Conservation (phyloP, 1,140 invertebrate genomes). For the Coenobita brevimanus region DNA sequence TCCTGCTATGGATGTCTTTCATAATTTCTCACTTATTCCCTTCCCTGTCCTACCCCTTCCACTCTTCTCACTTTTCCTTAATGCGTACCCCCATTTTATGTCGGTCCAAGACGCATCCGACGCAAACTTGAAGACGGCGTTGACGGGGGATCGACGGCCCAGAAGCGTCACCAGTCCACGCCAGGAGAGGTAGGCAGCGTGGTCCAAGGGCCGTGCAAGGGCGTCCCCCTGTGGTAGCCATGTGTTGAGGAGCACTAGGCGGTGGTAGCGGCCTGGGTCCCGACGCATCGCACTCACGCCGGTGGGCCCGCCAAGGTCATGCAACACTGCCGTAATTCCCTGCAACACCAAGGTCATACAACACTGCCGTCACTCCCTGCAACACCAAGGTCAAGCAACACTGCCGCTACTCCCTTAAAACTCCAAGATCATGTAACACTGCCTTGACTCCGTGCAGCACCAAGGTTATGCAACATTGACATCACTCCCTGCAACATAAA, state of each 20-base stretch:
- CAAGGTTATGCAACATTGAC: too few relatives aligned
- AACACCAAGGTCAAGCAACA: too few relatives aligned
- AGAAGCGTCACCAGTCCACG: not conserved
- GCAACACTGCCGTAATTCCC: slow-evolving; percentile 40
- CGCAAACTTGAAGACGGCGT: slow-evolving; percentile 21
- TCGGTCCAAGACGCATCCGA: slow-evolving; percentile 11
- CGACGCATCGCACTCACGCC: slow-evolving; percentile 44
- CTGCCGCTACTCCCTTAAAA: too few relatives aligned
- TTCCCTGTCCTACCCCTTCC: too few relatives aligned
- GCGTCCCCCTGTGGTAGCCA: slow-evolving; percentile 46
- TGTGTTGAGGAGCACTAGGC: slow-evolving; percentile 49
- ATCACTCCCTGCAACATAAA: too few relatives aligned
- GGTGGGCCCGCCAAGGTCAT: slow-evolving; percentile 50
- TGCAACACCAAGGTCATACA: not conserved
- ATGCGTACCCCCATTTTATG: not conserved
- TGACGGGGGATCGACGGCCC: slow-evolving; percentile 17
- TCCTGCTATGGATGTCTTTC: too few relatives aligned
- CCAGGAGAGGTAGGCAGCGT: slow-evolving; percentile 22
- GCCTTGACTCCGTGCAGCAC: too few relatives aligned
- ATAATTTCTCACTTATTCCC: too few relatives aligned
- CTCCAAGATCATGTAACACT: too few relatives aligned
- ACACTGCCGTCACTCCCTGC: too few relatives aligned
- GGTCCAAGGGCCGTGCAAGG: not conserved
- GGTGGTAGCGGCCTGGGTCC: slow-evolving; percentile 31
- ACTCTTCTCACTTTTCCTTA: too few relatives aligned